Base-by-base conservation (phyloP, 1,140 invertebrate species). In the Hetaerina americana region DNA sequence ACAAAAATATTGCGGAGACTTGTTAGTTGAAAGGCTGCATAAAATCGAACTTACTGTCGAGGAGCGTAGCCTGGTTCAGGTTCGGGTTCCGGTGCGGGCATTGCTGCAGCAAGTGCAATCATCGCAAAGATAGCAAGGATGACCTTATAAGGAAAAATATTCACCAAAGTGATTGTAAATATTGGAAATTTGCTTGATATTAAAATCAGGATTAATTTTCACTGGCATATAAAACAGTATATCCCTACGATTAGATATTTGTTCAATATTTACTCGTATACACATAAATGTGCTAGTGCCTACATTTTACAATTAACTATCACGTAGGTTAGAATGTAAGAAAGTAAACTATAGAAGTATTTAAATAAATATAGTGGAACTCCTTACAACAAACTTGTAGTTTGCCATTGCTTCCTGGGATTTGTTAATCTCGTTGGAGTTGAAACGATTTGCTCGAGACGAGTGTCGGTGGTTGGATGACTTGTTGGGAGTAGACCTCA, bases 11-110 rank as follows among this genome's bases (percentile, higher is more conserved):
- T 2, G 22, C 15, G 10, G 15, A 5, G 10, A 5, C 40, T 57
- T 5, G 22, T 2, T 18, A 12, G 22, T 18, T 18, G 15, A 57
- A 40, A 15, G 40, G 22, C 2, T 18, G 3, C 10, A 57, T 15
- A n/a, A 57, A 18, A 27, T 1, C 22, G 18, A 57, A 75, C 75
- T 74, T 72, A 75, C 75, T 75, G 75, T 73, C 73, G 74, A 26
- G 72, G 73, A 26, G 26, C 28, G 26, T 31, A 75, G 8, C 75
- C 75, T 57, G 40, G 40, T 10, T 57, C 40, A 5, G 40, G 40
- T 29, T 70, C 68, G 18, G 75, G 75, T 26, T 73, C 70, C 8
- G 75, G 73, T 68, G 68, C 66, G 8, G 75, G 72, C 26, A 70
- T 68, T 22, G 57, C 26, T n/a, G 70, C 26, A 25, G 71, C 72